A percentile compares a stretch with the other conserved stretches of the same genome.
Evolutionary conservation across 2,888 invertebrate species (phyloP).

Genomic region (Drosophila infuscata): DNA sequence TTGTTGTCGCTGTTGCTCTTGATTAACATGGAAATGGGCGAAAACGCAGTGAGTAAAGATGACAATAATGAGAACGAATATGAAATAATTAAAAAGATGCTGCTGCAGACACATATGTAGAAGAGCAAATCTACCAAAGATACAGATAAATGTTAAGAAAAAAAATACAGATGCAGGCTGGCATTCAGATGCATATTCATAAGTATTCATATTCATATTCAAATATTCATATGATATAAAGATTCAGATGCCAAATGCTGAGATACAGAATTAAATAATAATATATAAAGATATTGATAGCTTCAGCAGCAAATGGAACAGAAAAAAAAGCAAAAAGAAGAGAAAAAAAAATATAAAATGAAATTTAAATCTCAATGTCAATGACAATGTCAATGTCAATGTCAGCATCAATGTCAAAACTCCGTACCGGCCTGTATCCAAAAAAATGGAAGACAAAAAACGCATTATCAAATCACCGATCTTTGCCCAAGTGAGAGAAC

Average conservation of each 20-base stretch:
- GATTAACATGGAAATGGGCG: conserved; percentile 61
- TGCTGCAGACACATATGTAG: neutral
- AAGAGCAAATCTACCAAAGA: conserved; percentile 2
- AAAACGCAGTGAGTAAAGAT: conserved; percentile 22
- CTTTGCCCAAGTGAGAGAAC: neutral
- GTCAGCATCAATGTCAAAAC: conserved; percentile 38
- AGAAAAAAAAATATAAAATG: conserved; percentile 19
- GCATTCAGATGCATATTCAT: neutral
- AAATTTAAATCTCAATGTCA: conserved; percentile 36
- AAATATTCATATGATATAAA: neutral
- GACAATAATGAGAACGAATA: conserved; percentile 37
- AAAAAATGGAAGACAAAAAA: neutral
- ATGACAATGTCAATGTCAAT: conserved; percentile 38
- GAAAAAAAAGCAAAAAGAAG: neutral
- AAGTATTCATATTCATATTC: neutral
- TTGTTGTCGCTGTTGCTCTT: conserved; percentile 26
- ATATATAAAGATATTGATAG: neutral
- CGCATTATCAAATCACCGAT: neutral
- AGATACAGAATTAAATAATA: neutral
- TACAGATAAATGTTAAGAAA: neutral
- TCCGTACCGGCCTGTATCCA: conserved; percentile 5
- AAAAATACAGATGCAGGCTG: conserved; percentile 6
- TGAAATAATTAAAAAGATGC: neutral
- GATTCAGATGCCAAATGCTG: neutral
- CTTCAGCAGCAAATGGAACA: neutral